Percentiles rank a stretch among this genome's conserved stretches.
phyloP scores from a whole-genome alignment of 2,113 vertebrate species.

The Alectura lathami region DNA sequence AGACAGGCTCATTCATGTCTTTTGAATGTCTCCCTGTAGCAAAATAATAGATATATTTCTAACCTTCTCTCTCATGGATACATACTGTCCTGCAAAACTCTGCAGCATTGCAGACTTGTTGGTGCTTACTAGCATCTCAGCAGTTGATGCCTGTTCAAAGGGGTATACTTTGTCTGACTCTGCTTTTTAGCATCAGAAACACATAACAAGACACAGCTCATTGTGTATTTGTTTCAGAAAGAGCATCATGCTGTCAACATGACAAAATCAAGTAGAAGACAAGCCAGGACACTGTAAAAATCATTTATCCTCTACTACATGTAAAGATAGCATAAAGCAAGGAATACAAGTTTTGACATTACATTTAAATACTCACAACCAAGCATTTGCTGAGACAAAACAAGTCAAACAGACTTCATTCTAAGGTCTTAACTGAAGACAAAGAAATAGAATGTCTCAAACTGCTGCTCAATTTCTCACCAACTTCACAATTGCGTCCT shows the following conservation, averaged over 20 bases:
- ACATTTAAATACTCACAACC: conserved; percentile 55
- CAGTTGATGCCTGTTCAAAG: background rate
- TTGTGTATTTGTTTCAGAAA: conserved; percentile 60
- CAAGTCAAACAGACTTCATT: conserved; percentile 3
- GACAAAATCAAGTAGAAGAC: conserved; percentile 67
- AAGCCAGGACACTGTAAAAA: conserved; percentile 55
- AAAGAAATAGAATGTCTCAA: background rate
- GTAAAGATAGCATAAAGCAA: conserved; percentile 44
- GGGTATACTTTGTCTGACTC: background rate
- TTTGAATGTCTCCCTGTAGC: background rate
- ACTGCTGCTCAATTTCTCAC: background rate
- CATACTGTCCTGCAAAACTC: background rate
- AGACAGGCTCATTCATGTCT: no score
- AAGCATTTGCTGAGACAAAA: background rate
- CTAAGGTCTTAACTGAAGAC: background rate
- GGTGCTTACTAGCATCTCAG: background rate
- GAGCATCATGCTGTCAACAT: conserved; percentile 54
- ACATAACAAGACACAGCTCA: conserved; percentile 62
- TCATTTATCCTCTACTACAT: conserved; percentile 45
- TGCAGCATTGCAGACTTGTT: background rate
- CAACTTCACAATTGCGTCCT: background rate
- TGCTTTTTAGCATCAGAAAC: conserved; percentile 42
- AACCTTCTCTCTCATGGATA: background rate
- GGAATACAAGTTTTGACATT: conserved; percentile 46
- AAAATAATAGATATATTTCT: background rate